Percentiles rank a stretch among this genome's conserved stretches.
Evolutionary conservation across 1,140 invertebrate species (phyloP).

Genomic region (Neodiprion lecontei): DNA sequence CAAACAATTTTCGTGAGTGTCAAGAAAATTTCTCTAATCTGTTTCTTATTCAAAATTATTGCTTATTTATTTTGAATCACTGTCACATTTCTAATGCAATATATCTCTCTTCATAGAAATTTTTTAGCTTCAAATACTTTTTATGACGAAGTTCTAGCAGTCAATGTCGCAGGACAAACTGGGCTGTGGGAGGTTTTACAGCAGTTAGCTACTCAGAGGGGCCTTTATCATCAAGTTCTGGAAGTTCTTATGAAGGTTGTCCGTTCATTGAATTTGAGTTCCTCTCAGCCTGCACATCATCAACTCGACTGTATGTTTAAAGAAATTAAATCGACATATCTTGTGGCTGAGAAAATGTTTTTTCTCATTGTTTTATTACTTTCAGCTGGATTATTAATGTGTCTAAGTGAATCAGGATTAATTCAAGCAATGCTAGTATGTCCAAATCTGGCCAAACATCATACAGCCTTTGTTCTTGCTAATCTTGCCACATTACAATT

Average conservation of each 20-base stretch:
- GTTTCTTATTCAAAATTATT: neutral
- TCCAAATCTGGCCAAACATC: constrained; percentile 51
- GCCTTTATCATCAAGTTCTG: constrained; percentile 66
- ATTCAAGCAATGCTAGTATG: constrained; percentile 58
- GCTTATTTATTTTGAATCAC: constrained; percentile 11
- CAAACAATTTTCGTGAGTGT: constrained; percentile 66
- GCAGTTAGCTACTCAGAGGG: constrained; percentile 66
- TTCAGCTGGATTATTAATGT: constrained; percentile 58
- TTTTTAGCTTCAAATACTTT: constrained; percentile 73
- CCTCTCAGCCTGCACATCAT: constrained; percentile 38
- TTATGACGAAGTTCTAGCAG: constrained; percentile 73
- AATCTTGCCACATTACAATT: constrained; percentile 51
- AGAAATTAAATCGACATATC: constrained; percentile 17
- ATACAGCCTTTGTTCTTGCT: constrained; percentile 53
- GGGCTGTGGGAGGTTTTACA: constrained; percentile 68
- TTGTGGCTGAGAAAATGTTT: neutral
- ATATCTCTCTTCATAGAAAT: constrained; percentile 57
- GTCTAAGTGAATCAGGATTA: constrained; percentile 57
- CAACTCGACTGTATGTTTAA: constrained; percentile 36
- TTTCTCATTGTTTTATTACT: constrained; percentile 20
- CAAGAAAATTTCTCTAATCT: neutral
- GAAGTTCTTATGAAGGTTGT: constrained; percentile 58
- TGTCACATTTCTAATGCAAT: constrained; percentile 9
- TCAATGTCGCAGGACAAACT: constrained; percentile 70
- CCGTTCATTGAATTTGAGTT: constrained; percentile 40